These are phyloP conservation scores for Agapornis canus DNA, from an alignment of 2,797 vertebrate genomes.

Conservation along the genomic window DNA sequence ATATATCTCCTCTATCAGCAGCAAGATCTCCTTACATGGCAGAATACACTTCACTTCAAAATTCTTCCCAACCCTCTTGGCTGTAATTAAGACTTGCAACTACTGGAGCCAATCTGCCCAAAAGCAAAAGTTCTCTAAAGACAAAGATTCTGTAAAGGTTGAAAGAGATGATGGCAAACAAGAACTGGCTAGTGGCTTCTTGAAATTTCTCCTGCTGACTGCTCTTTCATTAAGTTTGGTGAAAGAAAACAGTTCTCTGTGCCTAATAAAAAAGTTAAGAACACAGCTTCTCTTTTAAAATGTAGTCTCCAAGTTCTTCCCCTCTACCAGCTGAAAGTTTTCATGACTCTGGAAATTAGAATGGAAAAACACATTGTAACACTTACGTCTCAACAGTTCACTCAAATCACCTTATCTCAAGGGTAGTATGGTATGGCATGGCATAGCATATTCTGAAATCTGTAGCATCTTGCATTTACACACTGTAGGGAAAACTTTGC, in stretches of 20 bases:
- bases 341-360: not conserved
- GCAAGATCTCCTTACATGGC: not conserved
- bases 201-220: conserved; percentile 21
- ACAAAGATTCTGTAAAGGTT: conserved; percentile 16
- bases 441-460: not conserved
- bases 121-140: conserved; percentile 24
- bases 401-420: not conserved
- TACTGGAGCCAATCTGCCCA: conserved; percentile 43
- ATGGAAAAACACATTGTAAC: not conserved
- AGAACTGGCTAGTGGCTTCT: conserved; percentile 35
- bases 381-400: not conserved
- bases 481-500: not conserved
- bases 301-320: not conserved
- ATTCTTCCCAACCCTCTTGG: conserved; percentile 9
- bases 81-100: conserved; percentile 44
- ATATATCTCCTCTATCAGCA: conserved; percentile 19
- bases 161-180: conserved; percentile 14
- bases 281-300: not conserved
- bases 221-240: not conserved
- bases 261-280: not conserved
- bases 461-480: not conserved
- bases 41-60: conserved; percentile 40
- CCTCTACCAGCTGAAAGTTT: not conserved
- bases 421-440: not conserved
- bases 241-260: not conserved